These are phyloP conservation scores for Acromyrmex charruanus DNA, from an alignment of 1,140 invertebrate genomes.

Conservation along the genomic window DNA sequence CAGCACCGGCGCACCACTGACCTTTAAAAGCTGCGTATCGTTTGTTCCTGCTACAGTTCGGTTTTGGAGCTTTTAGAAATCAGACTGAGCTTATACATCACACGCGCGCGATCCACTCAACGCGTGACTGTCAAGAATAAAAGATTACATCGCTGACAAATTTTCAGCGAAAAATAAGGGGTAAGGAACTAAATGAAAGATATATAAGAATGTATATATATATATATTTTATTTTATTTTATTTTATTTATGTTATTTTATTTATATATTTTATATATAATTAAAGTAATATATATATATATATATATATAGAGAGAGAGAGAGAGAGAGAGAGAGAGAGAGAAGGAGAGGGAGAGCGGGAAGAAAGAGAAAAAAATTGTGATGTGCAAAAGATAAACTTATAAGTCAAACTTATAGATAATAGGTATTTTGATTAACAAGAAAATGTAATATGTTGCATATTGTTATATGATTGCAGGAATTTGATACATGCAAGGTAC, in stretches of 20 bases:
- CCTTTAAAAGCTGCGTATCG: conserved; percentile 17
- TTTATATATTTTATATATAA: neutral
- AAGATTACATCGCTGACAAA: neutral
- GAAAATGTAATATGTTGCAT: conserved; percentile 39
- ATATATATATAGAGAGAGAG: neutral
- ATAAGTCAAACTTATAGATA: neutral
- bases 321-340: no score
- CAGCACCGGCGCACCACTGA: conserved; percentile 70
- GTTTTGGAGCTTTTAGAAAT: neutral
- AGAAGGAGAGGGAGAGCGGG: neutral
- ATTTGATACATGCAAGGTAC: neutral
- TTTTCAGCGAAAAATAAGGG: neutral
- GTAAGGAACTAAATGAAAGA: conserved; percentile 6
- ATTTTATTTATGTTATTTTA: neutral
- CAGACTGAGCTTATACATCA: neutral
- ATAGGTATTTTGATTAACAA: neutral
- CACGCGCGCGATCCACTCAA: neutral
- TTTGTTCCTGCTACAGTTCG: neutral
- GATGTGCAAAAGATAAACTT: neutral
- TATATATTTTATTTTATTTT: neutral
- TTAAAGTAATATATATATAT: neutral
- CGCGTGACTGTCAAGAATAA: neutral
- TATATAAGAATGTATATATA: neutral
- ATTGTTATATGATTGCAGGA: conserved; percentile 23
- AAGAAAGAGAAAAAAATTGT: neutral